These are phyloP conservation scores for Melanostigma gelatinosum DNA, from an alignment of 2,113 vertebrate genomes.

Conservation along the genomic window DNA sequence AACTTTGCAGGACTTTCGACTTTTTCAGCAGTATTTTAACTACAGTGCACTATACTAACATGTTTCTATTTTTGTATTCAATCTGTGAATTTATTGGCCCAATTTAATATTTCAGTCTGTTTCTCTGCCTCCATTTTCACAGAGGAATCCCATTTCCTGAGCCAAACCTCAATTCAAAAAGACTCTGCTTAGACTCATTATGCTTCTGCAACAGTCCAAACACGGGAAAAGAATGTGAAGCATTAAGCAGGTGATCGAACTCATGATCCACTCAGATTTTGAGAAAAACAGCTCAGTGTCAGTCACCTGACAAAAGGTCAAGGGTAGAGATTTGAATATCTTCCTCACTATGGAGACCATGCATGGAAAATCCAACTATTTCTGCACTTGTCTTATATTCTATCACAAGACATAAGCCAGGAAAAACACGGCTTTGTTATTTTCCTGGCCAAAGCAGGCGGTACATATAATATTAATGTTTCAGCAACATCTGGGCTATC, in stretches of 20 bases:
- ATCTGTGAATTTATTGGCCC: conserved; percentile 2
- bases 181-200: not conserved
- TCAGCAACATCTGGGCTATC: not conserved
- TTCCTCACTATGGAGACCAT: not conserved
- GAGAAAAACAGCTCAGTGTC: conserved; percentile 13
- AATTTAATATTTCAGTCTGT: not conserved
- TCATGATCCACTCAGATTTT: conserved; percentile 8
- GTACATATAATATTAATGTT: not conserved
- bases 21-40: conserved; percentile 16
- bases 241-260: not conserved
- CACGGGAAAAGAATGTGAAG: not conserved
- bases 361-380: conserved; percentile 15
- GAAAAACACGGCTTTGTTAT: not conserved
- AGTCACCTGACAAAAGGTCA: conserved; percentile 2
- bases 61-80: conserved; percentile 4
- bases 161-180: conserved; percentile 8
- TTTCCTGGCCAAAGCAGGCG: conserved; percentile 6
- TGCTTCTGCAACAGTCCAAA: not conserved
- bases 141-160: conserved; percentile 17
- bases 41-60: not conserved
- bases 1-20: conserved; percentile 7
- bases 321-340: conserved; percentile 12
- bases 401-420: conserved; percentile 1
- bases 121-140: not conserved
- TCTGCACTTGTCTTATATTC: conserved; percentile 1